A percentile compares a stretch with the other conserved stretches of the same genome.
Evolutionary conservation across 2,888 invertebrate species (phyloP).

Genomic region (Nasonia oneida): DNA sequence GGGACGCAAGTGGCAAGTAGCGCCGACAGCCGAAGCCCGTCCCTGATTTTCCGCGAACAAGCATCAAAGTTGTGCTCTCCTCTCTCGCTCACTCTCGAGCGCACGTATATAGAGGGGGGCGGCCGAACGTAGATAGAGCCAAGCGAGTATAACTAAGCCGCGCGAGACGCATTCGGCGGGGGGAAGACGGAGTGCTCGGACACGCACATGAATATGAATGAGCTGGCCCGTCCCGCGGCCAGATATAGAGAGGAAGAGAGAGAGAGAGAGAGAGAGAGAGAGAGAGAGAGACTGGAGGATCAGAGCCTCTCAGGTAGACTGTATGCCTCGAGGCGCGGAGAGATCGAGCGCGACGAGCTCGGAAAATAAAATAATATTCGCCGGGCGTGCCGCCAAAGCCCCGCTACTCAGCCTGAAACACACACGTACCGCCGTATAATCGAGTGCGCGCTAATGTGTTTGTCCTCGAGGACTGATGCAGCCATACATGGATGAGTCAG

Average conservation of each 20-base stretch:
- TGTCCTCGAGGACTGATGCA: neutral
- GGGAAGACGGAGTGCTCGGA: slow-evolving; percentile 71
- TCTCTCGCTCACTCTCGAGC: slow-evolving; percentile 47
- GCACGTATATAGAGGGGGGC: neutral
- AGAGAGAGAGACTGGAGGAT: neutral
- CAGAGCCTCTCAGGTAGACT: neutral
- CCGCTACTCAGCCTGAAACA: neutral
- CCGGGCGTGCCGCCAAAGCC: neutral
- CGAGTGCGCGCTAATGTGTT: neutral
- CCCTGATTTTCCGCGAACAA: slow-evolving; percentile 48
- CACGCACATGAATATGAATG: slow-evolving; percentile 75
- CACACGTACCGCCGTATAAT: neutral
- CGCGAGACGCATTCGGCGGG: slow-evolving; percentile 39
- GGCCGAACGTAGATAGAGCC: neutral
- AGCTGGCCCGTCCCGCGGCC: slow-evolving; percentile 55
- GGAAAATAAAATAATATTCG: slow-evolving; percentile 42
- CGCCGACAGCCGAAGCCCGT: neutral
- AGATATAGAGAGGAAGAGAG: neutral
- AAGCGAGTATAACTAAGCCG: slow-evolving; percentile 17
- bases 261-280: neutral
- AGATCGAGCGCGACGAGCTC: slow-evolving; percentile 6
- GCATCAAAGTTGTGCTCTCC: slow-evolving; percentile 50
- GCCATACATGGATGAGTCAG: neutral
- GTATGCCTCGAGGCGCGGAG: neutral
- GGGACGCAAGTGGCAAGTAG: slow-evolving; percentile 40